These are phyloP conservation scores for Oscheius onirici DNA, from an alignment of 2,888 invertebrate species.

Conservation along the genomic window DNA sequence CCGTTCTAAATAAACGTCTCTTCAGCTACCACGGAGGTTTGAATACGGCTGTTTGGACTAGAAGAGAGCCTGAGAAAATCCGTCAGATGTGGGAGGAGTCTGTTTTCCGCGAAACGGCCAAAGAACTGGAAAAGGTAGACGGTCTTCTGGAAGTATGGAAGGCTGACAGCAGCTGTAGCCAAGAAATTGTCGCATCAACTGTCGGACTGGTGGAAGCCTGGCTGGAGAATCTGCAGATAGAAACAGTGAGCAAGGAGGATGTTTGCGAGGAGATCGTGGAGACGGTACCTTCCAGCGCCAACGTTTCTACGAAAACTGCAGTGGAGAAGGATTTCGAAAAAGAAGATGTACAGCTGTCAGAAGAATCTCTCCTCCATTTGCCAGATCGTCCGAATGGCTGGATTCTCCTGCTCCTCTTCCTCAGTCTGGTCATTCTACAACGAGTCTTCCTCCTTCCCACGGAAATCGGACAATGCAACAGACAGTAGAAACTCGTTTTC, in stretches of 20 bases:
- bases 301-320: not conserved
- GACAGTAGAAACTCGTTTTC: too few species aligned
- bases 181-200: not conserved
- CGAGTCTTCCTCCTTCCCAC: not conserved
- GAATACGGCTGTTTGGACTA: slow-evolving; percentile 9
- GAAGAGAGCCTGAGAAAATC: not conserved
- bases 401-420: slow-evolving; percentile 1
- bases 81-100: not conserved
- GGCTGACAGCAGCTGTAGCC: not conserved
- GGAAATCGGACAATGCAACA: too few species aligned
- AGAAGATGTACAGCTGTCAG: not conserved
- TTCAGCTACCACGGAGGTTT: slow-evolving; percentile 14
- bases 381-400: not conserved
- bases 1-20: not conserved
- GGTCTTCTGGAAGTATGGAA: not conserved
- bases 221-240: not conserved
- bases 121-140: not conserved
- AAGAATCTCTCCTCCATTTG: not conserved
- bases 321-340: not conserved
- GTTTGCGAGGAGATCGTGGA: not conserved
- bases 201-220: not conserved
- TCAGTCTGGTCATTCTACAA: not conserved
- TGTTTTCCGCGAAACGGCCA: not conserved
- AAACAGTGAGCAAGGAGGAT: not conserved
- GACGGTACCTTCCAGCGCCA: not conserved